These are phyloP conservation scores for Nowickia ferox DNA, from an alignment of 2,888 invertebrate genomes.

Conservation along the genomic window DNA sequence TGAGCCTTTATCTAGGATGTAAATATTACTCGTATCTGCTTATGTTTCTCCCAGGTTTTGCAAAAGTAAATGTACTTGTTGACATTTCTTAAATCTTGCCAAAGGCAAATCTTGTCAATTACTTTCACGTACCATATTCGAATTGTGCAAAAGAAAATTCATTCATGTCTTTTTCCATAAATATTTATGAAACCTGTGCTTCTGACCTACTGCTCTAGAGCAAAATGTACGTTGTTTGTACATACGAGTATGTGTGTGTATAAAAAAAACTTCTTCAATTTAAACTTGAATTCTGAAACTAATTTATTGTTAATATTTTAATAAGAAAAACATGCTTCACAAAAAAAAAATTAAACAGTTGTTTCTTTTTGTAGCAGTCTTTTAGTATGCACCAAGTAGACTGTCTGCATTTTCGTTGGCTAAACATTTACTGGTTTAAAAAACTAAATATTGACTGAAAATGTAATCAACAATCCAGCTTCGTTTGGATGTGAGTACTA, in stretches of 20 bases:
- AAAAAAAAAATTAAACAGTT: slow-evolving; percentile 5
- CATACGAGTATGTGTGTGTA: too few relatives aligned
- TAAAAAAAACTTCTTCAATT: background rate
- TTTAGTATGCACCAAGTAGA: slow-evolving; percentile 22
- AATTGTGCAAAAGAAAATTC: background rate
- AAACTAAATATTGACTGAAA: slow-evolving; percentile 1
- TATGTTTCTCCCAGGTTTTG: too few relatives aligned
- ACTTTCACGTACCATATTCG: background rate
- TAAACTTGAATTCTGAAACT: slow-evolving; percentile 2
- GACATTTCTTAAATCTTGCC: background rate
- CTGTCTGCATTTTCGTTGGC: slow-evolving; percentile 8
- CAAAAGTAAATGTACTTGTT: background rate
- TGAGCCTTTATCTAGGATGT: too few relatives aligned
- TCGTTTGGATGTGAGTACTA: background rate
- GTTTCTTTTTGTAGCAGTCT: background rate
- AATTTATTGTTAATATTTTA: background rate
- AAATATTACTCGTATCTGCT: too few relatives aligned
- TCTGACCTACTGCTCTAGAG: background rate
- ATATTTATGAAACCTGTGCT: background rate
- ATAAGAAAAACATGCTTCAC: slow-evolving; percentile 32
- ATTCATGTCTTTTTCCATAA: background rate
- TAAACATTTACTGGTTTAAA: slow-evolving; percentile 2
- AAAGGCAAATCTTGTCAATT: background rate
- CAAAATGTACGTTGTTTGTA: background rate
- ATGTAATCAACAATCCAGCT: slow-evolving; percentile 19